phyloP scores from a whole-genome alignment of 2,888 invertebrate genomes.

The Ormyrus nitidulus region DNA sequence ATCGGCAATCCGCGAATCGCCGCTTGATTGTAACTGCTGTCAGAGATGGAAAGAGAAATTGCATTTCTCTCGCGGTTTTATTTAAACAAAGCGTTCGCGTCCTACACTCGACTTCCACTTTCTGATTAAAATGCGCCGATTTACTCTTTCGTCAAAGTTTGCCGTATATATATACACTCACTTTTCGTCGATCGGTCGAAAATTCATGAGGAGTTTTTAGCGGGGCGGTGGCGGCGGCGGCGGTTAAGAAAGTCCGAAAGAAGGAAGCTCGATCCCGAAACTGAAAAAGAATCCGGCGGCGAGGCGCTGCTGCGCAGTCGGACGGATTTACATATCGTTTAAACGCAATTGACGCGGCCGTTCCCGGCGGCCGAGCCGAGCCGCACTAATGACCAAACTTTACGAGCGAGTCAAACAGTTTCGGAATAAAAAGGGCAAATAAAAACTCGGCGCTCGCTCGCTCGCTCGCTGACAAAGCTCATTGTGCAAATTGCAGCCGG shows the following conservation, averaged over 20 bases:
- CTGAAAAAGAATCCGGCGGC: background rate
- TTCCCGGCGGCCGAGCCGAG: background rate
- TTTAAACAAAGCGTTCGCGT: conserved; percentile 32
- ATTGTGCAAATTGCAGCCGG: too few species aligned
- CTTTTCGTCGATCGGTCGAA: too few species aligned
- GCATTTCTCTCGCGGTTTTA: conserved; percentile 17
- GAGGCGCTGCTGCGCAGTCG: background rate
- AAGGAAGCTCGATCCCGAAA: too few species aligned
- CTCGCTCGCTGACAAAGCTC: background rate
- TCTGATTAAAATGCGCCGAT: conserved; percentile 12
- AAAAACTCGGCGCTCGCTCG: background rate
- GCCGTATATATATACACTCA: too few species aligned
- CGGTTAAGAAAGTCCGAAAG: too few species aligned
- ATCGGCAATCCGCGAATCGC: conserved; percentile 27
- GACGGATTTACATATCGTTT: conserved; percentile 42
- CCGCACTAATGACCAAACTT: conserved; percentile 41
- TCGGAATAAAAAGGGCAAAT: conserved; percentile 25
- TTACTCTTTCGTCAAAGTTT: too few species aligned
- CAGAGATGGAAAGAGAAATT: conserved; percentile 19
- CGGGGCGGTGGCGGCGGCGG: too few species aligned
- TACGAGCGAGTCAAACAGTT: conserved; percentile 23
- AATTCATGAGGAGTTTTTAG: too few species aligned
- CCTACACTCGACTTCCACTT: background rate
- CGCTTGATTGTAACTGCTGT: conserved; percentile 32
- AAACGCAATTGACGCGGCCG: conserved; percentile 38